Evolutionary conservation across 2,888 invertebrate genomes (phyloP).

Genomic region (Plebejus argus): DNA sequence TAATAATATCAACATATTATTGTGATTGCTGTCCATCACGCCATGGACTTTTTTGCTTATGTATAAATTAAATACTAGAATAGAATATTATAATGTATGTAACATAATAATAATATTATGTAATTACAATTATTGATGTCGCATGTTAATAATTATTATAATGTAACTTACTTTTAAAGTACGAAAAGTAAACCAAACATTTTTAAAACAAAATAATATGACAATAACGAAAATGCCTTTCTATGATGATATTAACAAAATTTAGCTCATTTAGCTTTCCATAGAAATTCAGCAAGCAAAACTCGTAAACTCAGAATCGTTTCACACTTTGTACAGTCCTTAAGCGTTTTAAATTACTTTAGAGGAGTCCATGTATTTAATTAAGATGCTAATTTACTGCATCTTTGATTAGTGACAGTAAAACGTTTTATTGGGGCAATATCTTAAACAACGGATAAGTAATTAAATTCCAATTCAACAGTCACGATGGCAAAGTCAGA

Average conservation of each 20-base stretch:
- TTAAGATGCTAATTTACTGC: constrained; percentile 32
- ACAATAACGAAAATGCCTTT: neutral
- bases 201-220: neutral
- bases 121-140: too few relatives aligned
- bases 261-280: neutral
- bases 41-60: too few relatives aligned
- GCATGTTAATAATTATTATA: too few relatives aligned
- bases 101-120: too few relatives aligned
- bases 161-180: too few relatives aligned
- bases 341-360: neutral
- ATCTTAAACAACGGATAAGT: constrained; percentile 45
- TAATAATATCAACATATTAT: too few relatives aligned
- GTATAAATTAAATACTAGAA: too few relatives aligned
- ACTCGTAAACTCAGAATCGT: neutral
- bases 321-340: neutral
- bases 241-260: neutral
- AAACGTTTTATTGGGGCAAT: constrained; percentile 37
- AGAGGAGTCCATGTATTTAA: constrained; percentile 20
- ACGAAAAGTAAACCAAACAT: too few relatives aligned
- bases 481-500: constrained; percentile 27
- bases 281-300: neutral
- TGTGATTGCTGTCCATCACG: too few relatives aligned
- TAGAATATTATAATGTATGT: too few relatives aligned
- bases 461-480: constrained; percentile 46
- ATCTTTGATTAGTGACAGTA: constrained; percentile 28